Conservation (phyloP, 2,888 invertebrate species). For the Cabera pusaria region DNA sequence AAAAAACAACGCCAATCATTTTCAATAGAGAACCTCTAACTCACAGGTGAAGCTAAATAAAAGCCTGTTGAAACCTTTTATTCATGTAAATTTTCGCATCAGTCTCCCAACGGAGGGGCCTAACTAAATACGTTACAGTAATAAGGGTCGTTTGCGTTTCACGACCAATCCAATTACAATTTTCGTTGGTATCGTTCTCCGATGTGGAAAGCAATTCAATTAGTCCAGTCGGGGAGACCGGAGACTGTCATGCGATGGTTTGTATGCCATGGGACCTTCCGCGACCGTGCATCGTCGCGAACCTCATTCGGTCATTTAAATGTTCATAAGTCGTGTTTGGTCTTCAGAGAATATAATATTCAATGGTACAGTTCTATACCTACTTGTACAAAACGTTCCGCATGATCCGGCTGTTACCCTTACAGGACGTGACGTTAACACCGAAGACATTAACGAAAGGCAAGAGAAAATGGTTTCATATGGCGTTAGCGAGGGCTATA, state of each 20-base stretch:
- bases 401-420: background rate
- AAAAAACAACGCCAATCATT: too few relatives aligned
- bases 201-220: constrained; percentile 37
- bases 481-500: too few relatives aligned
- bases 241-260: constrained; percentile 14
- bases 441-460: background rate
- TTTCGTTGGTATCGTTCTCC: constrained; percentile 25
- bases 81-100: constrained; percentile 12
- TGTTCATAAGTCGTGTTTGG: too few relatives aligned
- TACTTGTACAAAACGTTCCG: too few relatives aligned
- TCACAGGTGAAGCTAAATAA: background rate
- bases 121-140: constrained; percentile 17
- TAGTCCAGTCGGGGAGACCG: constrained; percentile 21
- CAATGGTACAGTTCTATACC: too few relatives aligned
- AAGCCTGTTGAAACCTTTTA: constrained; percentile 3
- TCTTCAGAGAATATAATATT: too few relatives aligned
- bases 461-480: too few relatives aligned
- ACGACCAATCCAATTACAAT: constrained; percentile 32
- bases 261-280: background rate
- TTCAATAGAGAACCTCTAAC: too few relatives aligned
- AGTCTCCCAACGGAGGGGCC: constrained; percentile 8
- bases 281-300: too few relatives aligned
- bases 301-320: too few relatives aligned
- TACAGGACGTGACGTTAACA: background rate
- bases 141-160: constrained; percentile 30